Base-by-base conservation (phyloP, 1,140 invertebrate genomes). In the Protaetia brevitarsis region DNA sequence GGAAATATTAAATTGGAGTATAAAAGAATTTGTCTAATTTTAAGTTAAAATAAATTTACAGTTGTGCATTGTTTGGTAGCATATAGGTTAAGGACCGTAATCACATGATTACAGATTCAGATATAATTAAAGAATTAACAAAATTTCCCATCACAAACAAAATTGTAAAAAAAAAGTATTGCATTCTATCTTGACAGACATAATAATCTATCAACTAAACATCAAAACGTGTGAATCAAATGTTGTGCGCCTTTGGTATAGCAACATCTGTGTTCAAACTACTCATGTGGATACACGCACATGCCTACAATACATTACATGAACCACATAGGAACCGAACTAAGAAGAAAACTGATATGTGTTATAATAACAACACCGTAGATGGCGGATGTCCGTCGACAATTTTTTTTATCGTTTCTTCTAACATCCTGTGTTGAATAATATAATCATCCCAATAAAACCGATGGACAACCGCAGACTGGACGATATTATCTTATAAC, bases 381-480 rank as follows among this genome's bases (percentile, higher is more conserved):
- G 23, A 45, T 45, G 41, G 16, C 56, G 56, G 56, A 58, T 28
- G 28, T 58, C 56, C 56, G 56, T 58, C 56, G 56, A 45, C 41
- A 45, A n/a, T n/a, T n/a, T 19, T 45, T 45, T 45, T 58, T 58
- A 58, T 58, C 56, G 29, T n/a, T 28, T 58, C 23, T 58, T 30
- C 21, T 27, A 16, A 28, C 56, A 58, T 58, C 56, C 56, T 19
- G 23, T 45, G 8, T 58, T 58, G n/a, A n/a, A n/a, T n/a, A n/a
- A 58, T 21, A 58, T 28, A 58, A 58, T 30, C 56, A 28, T 58
- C 56, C 23, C 21, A 58, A 58, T 58, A 58, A 58, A 58, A 26
- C 8, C 21, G n/a, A 5, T 58, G 56, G 56, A 58, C 56, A 58
- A 58, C 10, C 23, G 56, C 56, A 21, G 3, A 23, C 26, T 58